Conservation (phyloP, 1,140 invertebrate species). For the Macrocentrus cingulum region DNA sequence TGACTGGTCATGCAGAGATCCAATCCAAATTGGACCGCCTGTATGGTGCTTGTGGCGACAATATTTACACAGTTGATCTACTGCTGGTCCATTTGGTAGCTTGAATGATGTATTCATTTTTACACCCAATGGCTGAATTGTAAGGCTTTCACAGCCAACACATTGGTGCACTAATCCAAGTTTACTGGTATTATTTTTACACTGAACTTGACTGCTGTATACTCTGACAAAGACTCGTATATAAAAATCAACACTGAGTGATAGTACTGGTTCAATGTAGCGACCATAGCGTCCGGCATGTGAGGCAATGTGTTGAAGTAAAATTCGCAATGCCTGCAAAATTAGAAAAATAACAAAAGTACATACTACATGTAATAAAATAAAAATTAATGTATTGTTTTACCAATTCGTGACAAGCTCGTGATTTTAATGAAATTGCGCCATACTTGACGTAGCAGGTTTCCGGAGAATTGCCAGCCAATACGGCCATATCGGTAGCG, state of each 20-base stretch:
- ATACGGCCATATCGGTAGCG: constrained; percentile 96
- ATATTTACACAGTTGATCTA: constrained; percentile 70
- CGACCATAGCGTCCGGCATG: constrained; percentile 91
- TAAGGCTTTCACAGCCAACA: constrained; percentile 79
- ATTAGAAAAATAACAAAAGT: constrained; percentile 12
- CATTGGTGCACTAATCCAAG: constrained; percentile 87
- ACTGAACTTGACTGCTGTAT: constrained; percentile 74
- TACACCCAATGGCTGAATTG: constrained; percentile 75
- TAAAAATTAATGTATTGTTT: constrained; percentile 29
- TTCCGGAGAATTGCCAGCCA: constrained; percentile 94
- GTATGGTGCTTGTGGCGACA: constrained; percentile 76
- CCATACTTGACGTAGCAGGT: constrained; percentile 96
- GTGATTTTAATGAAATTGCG: constrained; percentile 81
- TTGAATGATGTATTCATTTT: constrained; percentile 62
- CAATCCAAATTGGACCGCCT: constrained; percentile 94
- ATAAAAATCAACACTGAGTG: constrained; percentile 96
- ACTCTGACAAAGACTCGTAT: constrained; percentile 91
- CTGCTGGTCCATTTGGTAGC: constrained; percentile 69
- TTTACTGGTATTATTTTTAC: constrained; percentile 84
- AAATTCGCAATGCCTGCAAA: constrained; percentile 84
- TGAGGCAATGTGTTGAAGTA: constrained; percentile 86
- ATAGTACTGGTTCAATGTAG: constrained; percentile 89
- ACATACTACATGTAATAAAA: neutral
- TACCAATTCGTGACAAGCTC: constrained; percentile 95
- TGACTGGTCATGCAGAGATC: constrained; percentile 74